A percentile compares a stretch with the other conserved stretches of the same genome.
These are phyloP conservation scores for Cephus nigrinus DNA, from an alignment of 2,888 invertebrate species.

Conservation along the genomic window DNA sequence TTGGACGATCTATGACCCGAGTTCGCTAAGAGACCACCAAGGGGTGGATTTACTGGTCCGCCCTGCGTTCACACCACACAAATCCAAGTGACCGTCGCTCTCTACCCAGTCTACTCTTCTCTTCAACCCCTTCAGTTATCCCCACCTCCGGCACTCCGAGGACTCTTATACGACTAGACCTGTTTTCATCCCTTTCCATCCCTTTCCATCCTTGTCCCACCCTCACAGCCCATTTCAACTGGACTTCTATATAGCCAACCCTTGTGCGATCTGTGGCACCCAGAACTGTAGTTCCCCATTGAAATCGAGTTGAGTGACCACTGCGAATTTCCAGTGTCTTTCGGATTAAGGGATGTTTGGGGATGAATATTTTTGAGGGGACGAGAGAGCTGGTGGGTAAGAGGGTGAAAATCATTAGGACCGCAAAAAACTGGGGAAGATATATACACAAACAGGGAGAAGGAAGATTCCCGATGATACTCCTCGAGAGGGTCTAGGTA, in stretches of 20 bases:
- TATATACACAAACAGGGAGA: neutral
- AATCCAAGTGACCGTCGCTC: constrained; percentile 64
- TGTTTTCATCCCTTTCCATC: neutral
- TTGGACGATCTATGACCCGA: constrained; percentile 63
- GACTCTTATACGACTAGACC: neutral
- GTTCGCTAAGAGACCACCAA: constrained; percentile 64
- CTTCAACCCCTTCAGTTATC: constrained; percentile 4
- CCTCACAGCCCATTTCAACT: neutral
- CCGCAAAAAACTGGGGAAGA: neutral
- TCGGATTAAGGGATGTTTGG: neutral
- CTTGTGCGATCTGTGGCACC: neutral
- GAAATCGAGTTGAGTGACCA: neutral
- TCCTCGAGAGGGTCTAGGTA: neutral
- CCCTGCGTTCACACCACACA: constrained; percentile 64
- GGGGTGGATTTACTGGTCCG: constrained; percentile 65
- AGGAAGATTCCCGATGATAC: neutral
- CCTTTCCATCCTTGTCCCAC: neutral
- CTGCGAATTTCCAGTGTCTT: neutral
- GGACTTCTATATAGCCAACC: neutral
- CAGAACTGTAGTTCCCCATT: neutral
- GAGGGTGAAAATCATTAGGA: neutral
- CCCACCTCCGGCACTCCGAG: neutral
- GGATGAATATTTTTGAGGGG: neutral
- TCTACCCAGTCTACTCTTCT: constrained; percentile 24
- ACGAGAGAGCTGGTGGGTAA: neutral